Evolutionary conservation across 1,140 invertebrate genomes (phyloP).

Genomic region (Pseudomyrmex concolor): DNA sequence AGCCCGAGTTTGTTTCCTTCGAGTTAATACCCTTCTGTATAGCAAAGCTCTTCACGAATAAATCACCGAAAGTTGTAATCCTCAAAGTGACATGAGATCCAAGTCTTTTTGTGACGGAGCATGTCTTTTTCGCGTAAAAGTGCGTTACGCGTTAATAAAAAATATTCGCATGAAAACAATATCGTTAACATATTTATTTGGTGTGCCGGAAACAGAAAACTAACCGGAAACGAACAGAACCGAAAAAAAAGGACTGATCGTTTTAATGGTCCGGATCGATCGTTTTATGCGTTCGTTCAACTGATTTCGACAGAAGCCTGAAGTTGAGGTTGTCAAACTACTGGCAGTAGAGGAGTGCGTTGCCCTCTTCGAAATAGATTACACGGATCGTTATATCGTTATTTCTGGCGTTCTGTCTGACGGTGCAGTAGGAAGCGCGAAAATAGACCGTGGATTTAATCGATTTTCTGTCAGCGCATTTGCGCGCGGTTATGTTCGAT

Average conservation of each 20-base stretch:
- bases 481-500: background rate
- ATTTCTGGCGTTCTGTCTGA: slow-evolving; percentile 22
- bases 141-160: too few species aligned
- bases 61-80: background rate
- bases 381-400: slow-evolving; percentile 24
- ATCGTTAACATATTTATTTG: too few species aligned
- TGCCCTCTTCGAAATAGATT: slow-evolving; percentile 38
- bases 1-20: background rate
- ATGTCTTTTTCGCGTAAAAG: background rate
- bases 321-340: slow-evolving; percentile 4
- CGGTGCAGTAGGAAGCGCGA: slow-evolving; percentile 26
- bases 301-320: background rate
- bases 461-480: slow-evolving; percentile 46
- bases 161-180: too few species aligned
- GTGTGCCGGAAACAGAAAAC: too few species aligned
- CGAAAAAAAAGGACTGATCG: too few species aligned
- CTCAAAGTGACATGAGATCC: background rate
- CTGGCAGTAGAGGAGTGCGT: background rate
- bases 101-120: too few species aligned
- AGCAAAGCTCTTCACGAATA: background rate
- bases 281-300: too few species aligned
- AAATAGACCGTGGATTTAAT: slow-evolving; percentile 45
- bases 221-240: too few species aligned
- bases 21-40: background rate
- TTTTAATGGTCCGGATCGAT: too few species aligned